Evolutionary conservation across 2,888 invertebrate genomes (phyloP), one percentile per base, ranked within the genome.

Genomic region (Mantis religiosa): DNA sequence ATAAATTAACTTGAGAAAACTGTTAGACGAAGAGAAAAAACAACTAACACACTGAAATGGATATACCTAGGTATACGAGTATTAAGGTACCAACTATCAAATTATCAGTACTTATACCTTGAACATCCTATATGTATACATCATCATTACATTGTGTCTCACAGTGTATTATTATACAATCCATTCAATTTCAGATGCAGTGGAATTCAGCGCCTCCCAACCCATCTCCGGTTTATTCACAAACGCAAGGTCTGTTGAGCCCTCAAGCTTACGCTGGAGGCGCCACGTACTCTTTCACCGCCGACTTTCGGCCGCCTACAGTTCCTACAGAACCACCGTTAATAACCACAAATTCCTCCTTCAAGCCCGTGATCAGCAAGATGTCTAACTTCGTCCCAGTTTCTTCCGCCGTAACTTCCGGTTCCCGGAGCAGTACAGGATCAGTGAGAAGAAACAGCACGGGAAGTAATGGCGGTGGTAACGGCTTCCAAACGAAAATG

Each of bases 231-330:
- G 94, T 95, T 41, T 96, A 95, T 92, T 96, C 95, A 85, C 96
- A 95, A 91, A 94, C 94, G 71, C 94, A 94, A 90, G 95, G 95
- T 91, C 93, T 96, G 82, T 93, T 96, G 88, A 96, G 95, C 91
- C 96, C 96, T 0, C 94, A 95, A 34, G 96, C 96, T 92, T 90
- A 91, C 88, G 94, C 95, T 0, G 90, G 91, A 30, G 96, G 96
- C 84, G 95, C 97, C 54, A 97, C 97, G 0, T 97, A 97, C 92
- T 97, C 97, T 84, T 97, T 97, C 93, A 97, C 97, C 3, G 97
- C 97, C 0, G 97, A 97, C 93, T 97, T 97, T 92, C 93, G 97
- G 82, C 94, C 97, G 0, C 96, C 96, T 0, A 94, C 85, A 85
- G 90, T 82, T 87, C 89, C 82, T 89, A 81, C 86, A 87, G 85